These are phyloP conservation scores for Alfaro cultratus DNA, from an alignment of 2,797 vertebrate genomes.

Conservation along the genomic window DNA sequence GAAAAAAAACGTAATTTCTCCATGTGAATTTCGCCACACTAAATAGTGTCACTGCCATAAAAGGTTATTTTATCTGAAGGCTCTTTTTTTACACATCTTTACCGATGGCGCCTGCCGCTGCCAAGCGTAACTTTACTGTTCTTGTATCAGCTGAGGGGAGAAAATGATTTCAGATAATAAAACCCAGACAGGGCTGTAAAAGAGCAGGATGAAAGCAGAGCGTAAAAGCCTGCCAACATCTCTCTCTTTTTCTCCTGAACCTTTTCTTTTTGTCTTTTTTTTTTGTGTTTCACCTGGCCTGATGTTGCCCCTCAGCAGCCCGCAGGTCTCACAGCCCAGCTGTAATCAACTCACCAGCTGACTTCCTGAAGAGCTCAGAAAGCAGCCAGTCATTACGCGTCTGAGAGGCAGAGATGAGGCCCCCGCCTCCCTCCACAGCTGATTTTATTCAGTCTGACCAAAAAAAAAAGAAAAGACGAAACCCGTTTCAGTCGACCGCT, in stretches of 20 bases:
- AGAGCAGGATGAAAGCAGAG: conserved; percentile 7
- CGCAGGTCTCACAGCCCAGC: conserved; percentile 47
- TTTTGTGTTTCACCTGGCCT: conserved; percentile 44
- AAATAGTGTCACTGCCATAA: background rate
- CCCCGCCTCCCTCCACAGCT: background rate
- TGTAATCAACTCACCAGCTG: conserved; percentile 49
- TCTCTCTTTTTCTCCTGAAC: conserved; percentile 31
- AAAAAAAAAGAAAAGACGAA: background rate
- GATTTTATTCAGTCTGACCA: conserved; percentile 23
- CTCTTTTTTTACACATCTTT: background rate
- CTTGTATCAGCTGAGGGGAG: background rate
- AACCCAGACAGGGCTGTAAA: background rate
- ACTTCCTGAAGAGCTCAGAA: conserved; percentile 50
- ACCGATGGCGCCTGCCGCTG: background rate
- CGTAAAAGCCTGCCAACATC: background rate
- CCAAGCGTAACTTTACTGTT: background rate
- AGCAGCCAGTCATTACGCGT: conserved; percentile 23
- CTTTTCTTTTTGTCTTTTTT: background rate
- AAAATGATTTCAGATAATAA: background rate
- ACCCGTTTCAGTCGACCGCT: conserved; percentile 3
- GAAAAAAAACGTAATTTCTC: background rate
- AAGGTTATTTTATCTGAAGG: background rate
- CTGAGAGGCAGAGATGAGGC: conserved; percentile 25
- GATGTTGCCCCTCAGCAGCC: conserved; percentile 35
- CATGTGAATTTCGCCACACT: background rate